These are phyloP conservation scores for Nebria brevicollis DNA, from an alignment of 2,888 invertebrate genomes.

Conservation along the genomic window DNA sequence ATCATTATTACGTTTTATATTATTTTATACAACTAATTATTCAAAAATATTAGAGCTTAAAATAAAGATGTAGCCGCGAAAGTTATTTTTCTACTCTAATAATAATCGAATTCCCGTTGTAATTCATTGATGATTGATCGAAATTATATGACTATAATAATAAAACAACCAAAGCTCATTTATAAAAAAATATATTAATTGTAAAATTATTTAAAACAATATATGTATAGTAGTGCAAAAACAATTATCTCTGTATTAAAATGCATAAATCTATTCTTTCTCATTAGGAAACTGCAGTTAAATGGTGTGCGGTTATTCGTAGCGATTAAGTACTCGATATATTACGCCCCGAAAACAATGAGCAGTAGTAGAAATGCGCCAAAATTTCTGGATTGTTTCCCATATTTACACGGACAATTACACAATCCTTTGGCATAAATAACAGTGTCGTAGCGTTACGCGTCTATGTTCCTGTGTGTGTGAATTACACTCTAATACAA, in stretches of 20 bases:
- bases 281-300: background rate
- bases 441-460: background rate
- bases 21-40: too few species aligned
- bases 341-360: background rate
- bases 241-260: background rate
- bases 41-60: too few species aligned
- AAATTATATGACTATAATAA: too few species aligned
- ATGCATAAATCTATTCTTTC: background rate
- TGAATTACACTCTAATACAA: background rate
- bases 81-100: too few species aligned
- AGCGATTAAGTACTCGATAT: background rate
- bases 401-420: constrained; percentile 1
- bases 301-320: background rate
- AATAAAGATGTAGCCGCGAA: too few species aligned
- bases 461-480: background rate
- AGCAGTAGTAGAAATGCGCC: background rate
- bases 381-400: constrained; percentile 1
- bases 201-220: too few species aligned
- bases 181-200: too few species aligned
- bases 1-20: background rate
- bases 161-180: too few species aligned
- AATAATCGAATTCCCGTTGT: too few species aligned
- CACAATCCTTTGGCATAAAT: background rate
- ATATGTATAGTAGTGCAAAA: too few species aligned
- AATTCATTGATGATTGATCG: too few species aligned